Base-by-base conservation (phyloP, 2,888 invertebrate species). In the Drosophila longiperda region DNA sequence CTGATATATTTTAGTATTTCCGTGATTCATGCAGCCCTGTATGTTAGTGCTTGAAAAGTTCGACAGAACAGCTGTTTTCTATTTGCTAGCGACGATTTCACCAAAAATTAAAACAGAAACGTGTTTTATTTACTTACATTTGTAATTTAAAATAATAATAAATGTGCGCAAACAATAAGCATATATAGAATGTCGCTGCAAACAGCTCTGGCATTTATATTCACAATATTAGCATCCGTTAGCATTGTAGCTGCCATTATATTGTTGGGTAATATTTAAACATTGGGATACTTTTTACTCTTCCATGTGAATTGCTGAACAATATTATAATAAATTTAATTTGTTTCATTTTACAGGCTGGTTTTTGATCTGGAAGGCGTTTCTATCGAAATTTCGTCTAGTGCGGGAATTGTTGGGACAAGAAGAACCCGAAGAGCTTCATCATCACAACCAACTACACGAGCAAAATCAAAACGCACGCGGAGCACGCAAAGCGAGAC, bases 301-400 rank as follows among this genome's bases (percentile, higher is more conserved):
- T 11, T 26, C 17, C 1, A 49, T 29, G 49, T 49, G 26, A 29
- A 26, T 11, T 34, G 9, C 8, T 23, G 38, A 11, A 15, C 11
- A 20, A 49, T 15, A 23, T 23, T 40, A 23, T 49, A 23, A 23
- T 29, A n/a, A 38, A 42, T 42, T 54, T 20, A 52, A 8, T 45
- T n/a, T 59, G 57, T 91, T 89, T 91, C 8, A 40, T 4, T 4
- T 95, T 95, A 3, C 93, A 98, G 98, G 97, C 91, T 98, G 98
- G 98, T 97, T 96, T 93, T 94, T 97, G 72, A 97, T 98, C 80
- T 98, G 98, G 98, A 97, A 96, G 93, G 95, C 97, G 80, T 97
- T 98, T 93, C 94, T 98, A 65, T 97, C 97, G 23, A 95, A 97
- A 90, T 98, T 98, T 93, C 95, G 96, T 82, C 97, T 98, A 91